These are phyloP conservation scores for Hippopotamus amphibius DNA, from an alignment of 2,113 vertebrate genomes.

Conservation along the genomic window DNA sequence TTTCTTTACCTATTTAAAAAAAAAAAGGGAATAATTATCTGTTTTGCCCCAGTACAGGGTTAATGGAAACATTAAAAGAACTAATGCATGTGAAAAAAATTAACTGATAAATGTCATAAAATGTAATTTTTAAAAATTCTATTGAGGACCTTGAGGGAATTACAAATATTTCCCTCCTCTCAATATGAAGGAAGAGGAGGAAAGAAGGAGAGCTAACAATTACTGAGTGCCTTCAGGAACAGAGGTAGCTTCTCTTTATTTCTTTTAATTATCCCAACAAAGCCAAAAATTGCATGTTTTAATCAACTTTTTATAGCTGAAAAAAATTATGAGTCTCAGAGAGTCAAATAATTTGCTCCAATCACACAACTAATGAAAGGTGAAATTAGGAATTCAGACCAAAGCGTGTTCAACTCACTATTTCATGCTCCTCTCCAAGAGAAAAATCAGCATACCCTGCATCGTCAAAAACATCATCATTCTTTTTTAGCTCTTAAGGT, in stretches of 20 bases:
- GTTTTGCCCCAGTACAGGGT: background rate
- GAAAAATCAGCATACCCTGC: background rate
- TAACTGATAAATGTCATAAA: constrained; percentile 1
- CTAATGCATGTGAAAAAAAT: constrained; percentile 28
- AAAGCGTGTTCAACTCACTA: background rate
- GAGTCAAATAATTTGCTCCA: background rate
- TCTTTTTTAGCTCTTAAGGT: constrained; percentile 46
- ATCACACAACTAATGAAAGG: background rate
- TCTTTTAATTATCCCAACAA: constrained; percentile 1
- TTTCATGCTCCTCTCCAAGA: constrained; percentile 17
- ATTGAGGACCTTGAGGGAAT: background rate
- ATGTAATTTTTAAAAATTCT: background rate
- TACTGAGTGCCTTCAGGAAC: background rate
- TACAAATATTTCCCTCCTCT: background rate
- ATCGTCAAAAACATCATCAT: constrained; percentile 29
- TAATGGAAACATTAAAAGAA: constrained; percentile 23
- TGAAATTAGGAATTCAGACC: constrained; percentile 38
- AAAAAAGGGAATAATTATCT: background rate
- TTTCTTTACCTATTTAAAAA: background rate
- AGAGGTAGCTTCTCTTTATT: constrained; percentile 24
- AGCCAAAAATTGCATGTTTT: background rate
- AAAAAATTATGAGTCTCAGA: background rate
- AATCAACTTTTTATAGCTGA: constrained; percentile 32
- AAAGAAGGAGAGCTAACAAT: background rate
- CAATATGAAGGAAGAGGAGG: background rate